Evolutionary conservation across 2,113 vertebrate species (phyloP).

Genomic region (Garra rufa): DNA sequence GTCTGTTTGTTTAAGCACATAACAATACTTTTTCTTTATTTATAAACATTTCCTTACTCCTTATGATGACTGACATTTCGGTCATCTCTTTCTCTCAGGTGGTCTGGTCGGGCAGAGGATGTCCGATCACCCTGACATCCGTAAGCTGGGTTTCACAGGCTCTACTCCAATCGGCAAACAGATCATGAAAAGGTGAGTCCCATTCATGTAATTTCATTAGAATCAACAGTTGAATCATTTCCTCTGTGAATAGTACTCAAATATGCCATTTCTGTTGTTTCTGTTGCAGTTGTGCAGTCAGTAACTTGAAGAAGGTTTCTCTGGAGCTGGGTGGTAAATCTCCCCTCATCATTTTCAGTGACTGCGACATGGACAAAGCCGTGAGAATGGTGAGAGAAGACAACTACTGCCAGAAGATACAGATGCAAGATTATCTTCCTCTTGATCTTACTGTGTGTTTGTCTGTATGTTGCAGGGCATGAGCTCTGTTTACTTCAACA

Average conservation of each 20-base stretch:
- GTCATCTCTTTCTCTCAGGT: slow-evolving; percentile 66
- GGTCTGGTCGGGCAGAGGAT: slow-evolving; percentile 83
- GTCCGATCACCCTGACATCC: slow-evolving; percentile 85
- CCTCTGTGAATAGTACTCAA: not conserved
- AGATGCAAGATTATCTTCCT: not conserved
- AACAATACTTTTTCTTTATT: no score
- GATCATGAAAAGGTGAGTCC: slow-evolving; percentile 86
- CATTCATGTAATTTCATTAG: not conserved
- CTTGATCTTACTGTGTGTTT: slow-evolving; percentile 70
- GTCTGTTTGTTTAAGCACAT: not conserved
- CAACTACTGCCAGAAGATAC: not conserved
- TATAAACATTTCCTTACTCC: not conserved
- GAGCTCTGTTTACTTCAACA: slow-evolving; percentile 90
- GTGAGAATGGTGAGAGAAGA: slow-evolving; percentile 80
- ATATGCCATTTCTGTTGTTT: slow-evolving; percentile 27
- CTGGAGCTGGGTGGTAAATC: slow-evolving; percentile 91
- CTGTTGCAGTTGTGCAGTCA: slow-evolving; percentile 81
- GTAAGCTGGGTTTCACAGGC: slow-evolving; percentile 88
- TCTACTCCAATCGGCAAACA: slow-evolving; percentile 89
- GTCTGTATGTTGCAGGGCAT: slow-evolving; percentile 83
- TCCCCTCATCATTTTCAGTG: slow-evolving; percentile 87
- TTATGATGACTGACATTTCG: not conserved
- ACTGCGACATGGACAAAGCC: slow-evolving; percentile 88
- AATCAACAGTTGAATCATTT: not conserved
- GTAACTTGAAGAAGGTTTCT: slow-evolving; percentile 90